Base-by-base conservation (phyloP, 1,140 invertebrate species). In the Tetraneura akinire region DNA sequence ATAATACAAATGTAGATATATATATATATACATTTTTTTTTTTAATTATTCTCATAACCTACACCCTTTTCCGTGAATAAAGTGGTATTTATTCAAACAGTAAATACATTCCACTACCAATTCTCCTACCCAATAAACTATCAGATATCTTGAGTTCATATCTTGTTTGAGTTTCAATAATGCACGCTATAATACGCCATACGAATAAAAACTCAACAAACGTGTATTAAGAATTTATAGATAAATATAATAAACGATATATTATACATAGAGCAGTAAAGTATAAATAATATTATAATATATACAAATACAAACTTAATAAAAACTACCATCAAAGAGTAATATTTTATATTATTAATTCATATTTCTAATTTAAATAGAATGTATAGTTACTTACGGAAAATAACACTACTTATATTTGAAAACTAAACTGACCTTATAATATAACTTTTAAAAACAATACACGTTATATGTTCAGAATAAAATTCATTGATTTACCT, bases 161-260 rank as follows among this genome's bases (percentile, higher is more conserved):
- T 78, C 74, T 26, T 78, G 53, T 57, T 57, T 60, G 32, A 55
- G 74, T 78, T 78, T 62, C 51, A 78, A 78, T 78, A 78, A 45
- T 23, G 55, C 74, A 78, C 53, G 74, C 74, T 47, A 78, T 29
- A 76, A 42, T 76, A 42, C n/a, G 32, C 66, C 42, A 26, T 68
- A 68, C 26, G 16, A 71, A 71, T 23, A 32, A 71, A 71, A 49
- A 70, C 26, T 11, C 68, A n/a, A 51, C 45, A 29, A 51, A 51
- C 68, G 47, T 47, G 11, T 49, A 70, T 21, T 29, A 21, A 49
- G 47, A 70, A 49, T 49, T 10, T 70, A 26, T 21, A 29, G 42
- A 70, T 70, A 51, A 26, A 49, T 70, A 49, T 29, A 70, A 23
- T 26, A 49, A 47, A 49, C 3, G 49, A 26, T 26, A 47, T 23